Evolutionary conservation across 2,113 vertebrate species (phyloP), one percentile per base, ranked within the genome.

Genomic region (Meles meles): DNA sequence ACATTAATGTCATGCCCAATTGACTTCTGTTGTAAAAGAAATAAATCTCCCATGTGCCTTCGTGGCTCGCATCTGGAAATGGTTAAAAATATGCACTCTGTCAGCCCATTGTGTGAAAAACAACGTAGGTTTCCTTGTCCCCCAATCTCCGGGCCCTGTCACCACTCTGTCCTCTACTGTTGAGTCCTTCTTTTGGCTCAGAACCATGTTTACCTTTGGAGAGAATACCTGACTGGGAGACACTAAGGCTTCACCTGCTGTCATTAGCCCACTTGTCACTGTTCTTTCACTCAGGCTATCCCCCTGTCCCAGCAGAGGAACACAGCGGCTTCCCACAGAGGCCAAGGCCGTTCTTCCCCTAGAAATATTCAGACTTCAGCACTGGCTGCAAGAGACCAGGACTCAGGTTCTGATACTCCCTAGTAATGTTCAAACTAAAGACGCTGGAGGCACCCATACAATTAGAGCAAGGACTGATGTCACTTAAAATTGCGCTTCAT

Each of bases 11-110:
- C 97, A 98, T 97, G 97, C 90, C 98, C 98, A 98, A 98, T 94
- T 98, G 97, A 98, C 96, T 98, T 98, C 95, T 74, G 20, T 95
- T 98, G 98, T 97, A 98, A 98, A 97, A 97, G 96, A 98, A 98
- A 98, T 98, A 98, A 98, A 98, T 98, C 94, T 97, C 95, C 96
- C 91, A 4, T 90, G 90, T 84, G 97, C 88, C 81, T 98, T 95
- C 94, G 97, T 97, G 97, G 95, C 97, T 98, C 96, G 47, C 84
- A 98, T 76, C 95, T 98, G 97, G 95, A 98, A 98, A 97, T 83
- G 82, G 76, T 71, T 96, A 97, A 97, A 77, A 97, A 85, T 52
- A 90, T 67, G 82, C 4, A 49, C 4, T 27, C 94, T 82, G 31
- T 65, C 97, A 77, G 49, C 72, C 96, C 98, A 93, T 97, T 97